Conservation (phyloP, 2,888 invertebrate species). For the Acrocyrtus sp. region DNA sequence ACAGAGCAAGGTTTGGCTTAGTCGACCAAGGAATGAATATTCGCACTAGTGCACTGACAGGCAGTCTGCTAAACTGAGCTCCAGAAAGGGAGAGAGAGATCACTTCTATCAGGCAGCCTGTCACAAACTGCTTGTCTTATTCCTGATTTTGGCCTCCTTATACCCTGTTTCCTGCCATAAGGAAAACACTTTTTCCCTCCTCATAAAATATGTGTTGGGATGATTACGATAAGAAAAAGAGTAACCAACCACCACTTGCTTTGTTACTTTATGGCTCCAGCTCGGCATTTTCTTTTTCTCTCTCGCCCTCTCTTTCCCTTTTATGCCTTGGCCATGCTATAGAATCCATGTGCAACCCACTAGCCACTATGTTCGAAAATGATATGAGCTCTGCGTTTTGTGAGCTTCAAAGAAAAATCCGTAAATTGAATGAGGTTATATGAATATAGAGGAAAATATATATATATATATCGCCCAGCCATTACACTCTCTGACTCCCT, state of each 20-base stretch:
- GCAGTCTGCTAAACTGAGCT: too few species aligned
- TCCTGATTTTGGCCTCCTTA: conserved; percentile 48
- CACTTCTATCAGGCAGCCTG: conserved; percentile 19
- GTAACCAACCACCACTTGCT: conserved; percentile 46
- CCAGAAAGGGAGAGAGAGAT: too few species aligned
- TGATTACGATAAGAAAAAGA: conserved; percentile 10
- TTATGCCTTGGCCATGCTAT: too few species aligned
- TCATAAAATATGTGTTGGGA: conserved; percentile 12
- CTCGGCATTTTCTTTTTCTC: too few species aligned
- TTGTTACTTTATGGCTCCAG: neutral
- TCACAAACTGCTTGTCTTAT: conserved; percentile 29
- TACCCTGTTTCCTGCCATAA: conserved; percentile 35
- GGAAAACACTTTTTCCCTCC: conserved; percentile 12
- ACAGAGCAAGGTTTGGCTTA: too few species aligned
- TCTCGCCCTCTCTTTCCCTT: too few species aligned
- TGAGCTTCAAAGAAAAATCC: conserved; percentile 27
- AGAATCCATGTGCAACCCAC: too few species aligned
- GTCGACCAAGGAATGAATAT: too few species aligned
- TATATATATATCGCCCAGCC: too few species aligned
- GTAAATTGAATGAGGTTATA: conserved; percentile 37
- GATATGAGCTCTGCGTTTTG: too few species aligned
- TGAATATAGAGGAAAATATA: conserved; percentile 5
- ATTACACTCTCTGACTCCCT: neutral
- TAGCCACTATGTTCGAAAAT: too few species aligned
- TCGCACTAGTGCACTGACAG: too few species aligned